These are phyloP conservation scores for Formica exsecta DNA, from an alignment of 1,140 invertebrate genomes.

Conservation along the genomic window DNA sequence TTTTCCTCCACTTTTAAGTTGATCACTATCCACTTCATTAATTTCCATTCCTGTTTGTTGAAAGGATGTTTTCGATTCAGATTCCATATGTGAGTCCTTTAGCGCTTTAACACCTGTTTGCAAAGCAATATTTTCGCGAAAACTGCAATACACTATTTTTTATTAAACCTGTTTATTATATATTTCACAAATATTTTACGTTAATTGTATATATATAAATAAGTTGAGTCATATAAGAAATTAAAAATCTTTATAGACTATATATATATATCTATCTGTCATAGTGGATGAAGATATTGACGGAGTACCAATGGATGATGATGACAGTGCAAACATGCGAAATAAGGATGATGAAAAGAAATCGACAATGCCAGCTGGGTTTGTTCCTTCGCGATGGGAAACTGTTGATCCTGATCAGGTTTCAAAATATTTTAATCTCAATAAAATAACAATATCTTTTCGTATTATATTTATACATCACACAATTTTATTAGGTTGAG, in stretches of 20 bases:
- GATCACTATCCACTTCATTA: slow-evolving; percentile 18
- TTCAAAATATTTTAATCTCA: slow-evolving; percentile 1
- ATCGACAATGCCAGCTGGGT: slow-evolving; percentile 88
- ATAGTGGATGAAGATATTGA: slow-evolving; percentile 95
- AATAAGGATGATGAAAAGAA: slow-evolving; percentile 83
- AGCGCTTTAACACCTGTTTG: slow-evolving; percentile 68
- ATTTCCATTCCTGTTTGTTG: slow-evolving; percentile 22
- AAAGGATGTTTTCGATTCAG: slow-evolving; percentile 6
- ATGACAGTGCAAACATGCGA: slow-evolving; percentile 79
- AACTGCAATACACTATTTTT: neutral
- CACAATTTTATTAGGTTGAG: slow-evolving; percentile 87
- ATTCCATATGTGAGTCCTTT: slow-evolving; percentile 32
- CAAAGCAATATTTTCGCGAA: slow-evolving; percentile 50
- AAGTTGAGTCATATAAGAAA: no score
- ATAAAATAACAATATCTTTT: neutral
- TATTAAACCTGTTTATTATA: slow-evolving; percentile 32
- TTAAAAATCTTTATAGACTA: no score
- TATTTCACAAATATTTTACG: neutral
- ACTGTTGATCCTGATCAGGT: slow-evolving; percentile 95
- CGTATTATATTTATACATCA: neutral
- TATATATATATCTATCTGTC: neutral
- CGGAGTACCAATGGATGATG: slow-evolving; percentile 91
- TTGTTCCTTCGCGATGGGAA: slow-evolving; percentile 98
- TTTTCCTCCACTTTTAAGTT: slow-evolving; percentile 22
- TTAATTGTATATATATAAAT: no score